Percentiles rank a stretch among this genome's conserved stretches.
Evolutionary conservation across 2,797 vertebrate genomes (phyloP).

Genomic region (Australoheros facetus): DNA sequence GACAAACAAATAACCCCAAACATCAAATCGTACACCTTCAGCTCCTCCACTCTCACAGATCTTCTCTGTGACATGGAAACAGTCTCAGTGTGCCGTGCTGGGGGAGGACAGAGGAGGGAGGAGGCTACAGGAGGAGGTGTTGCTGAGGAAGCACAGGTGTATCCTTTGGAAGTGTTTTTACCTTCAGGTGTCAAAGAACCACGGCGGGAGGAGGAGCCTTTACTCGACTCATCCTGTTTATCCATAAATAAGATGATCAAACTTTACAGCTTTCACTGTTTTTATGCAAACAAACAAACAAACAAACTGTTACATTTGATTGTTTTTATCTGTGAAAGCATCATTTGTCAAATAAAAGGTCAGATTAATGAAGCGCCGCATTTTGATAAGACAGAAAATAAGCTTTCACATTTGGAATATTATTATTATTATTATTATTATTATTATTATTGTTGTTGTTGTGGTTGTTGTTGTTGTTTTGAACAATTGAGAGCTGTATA

Average conservation of each 20-base stretch:
- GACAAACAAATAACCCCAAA: not conserved
- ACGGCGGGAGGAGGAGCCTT: too few relatives aligned
- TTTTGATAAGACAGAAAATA: not conserved
- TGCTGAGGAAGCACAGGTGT: not conserved
- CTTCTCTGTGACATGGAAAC: not conserved
- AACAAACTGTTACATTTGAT: too few relatives aligned
- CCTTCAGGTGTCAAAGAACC: too few relatives aligned
- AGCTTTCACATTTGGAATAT: not conserved
- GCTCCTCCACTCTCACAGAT: too few relatives aligned
- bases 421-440: not conserved
- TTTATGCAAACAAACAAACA: too few relatives aligned
- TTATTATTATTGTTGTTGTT: not conserved
- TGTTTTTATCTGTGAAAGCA: too few relatives aligned
- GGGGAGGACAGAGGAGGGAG: not conserved
- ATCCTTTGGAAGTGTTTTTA: not conserved
- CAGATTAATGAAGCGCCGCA: too few relatives aligned
- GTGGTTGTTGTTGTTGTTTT: not conserved
- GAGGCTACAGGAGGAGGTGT: not conserved
- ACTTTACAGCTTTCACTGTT: too few relatives aligned
- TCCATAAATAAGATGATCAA: too few relatives aligned
- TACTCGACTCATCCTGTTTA: too few relatives aligned
- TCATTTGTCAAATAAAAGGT: too few relatives aligned
- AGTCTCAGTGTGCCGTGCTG: not conserved
- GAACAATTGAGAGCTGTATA: not conserved
- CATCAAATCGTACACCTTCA: too few relatives aligned